Base-by-base conservation (phyloP, 2,888 invertebrate genomes). In the Lobophora halterata region DNA sequence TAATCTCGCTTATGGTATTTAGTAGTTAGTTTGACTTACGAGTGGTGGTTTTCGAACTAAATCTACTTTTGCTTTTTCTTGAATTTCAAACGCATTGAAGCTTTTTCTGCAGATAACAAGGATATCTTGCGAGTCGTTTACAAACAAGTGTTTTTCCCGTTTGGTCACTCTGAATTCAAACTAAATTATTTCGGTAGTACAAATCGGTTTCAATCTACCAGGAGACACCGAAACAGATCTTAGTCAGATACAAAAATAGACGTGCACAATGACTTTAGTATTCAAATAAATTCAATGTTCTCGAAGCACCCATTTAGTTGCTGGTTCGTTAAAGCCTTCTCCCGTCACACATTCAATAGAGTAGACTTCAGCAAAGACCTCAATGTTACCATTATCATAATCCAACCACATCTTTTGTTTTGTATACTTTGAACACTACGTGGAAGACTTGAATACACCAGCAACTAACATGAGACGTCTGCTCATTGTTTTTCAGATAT, bases 401-500 rank as follows among this genome's bases (percentile, higher is more conserved):
- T 28, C 27, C 18, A 11, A 16, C 25, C 38, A 36, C 41, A 29
- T 7, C 17, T 38, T 34, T 31, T 17, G 31, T 34, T 36, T 39
- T 20, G 20, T 41, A 46, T 41, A 38, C 20, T 24, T 24, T 28
- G 46, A 53, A 52, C 58, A 56, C 54, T 62, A 58, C 42, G 66
- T 67, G 71, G 65, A 70, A 69, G 69, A 62, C 63, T 69, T 56
- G 55, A 72, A 67, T 69, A 67, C 69, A 70, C 76, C 78, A 73
- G 77, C 74, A 69, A 80, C 74, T 85, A 83, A 86, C 65, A 63
- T 75, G 68, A 70, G 68, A 61, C 69, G 74, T 83, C 79, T 83
- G 79, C 80, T 87, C 85, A 60, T 85, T 85, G 61, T 82, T 85
- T 82, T 87, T 85, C 86, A 87, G 86, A 87, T 87, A 71, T 81